Percentiles rank a stretch among this genome's conserved stretches.
These are phyloP conservation scores for Hyperoplus lanceolatus DNA, from an alignment of 2,797 vertebrate genomes.

Conservation along the genomic window DNA sequence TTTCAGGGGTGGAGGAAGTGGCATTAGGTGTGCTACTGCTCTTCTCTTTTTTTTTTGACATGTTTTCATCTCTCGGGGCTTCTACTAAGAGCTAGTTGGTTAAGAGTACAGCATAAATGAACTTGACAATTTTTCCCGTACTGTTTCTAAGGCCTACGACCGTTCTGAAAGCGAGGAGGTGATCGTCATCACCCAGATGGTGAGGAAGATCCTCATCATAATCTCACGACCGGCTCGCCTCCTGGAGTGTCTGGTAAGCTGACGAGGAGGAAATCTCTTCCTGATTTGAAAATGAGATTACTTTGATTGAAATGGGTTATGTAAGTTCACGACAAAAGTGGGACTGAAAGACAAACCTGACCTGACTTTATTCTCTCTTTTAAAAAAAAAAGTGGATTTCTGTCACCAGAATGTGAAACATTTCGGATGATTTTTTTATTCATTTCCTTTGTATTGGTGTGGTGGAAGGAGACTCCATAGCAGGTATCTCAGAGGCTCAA, in stretches of 20 bases:
- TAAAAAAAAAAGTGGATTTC: background rate
- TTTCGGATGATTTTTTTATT: background rate
- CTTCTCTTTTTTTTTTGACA: no score
- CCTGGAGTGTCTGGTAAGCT: conserved; percentile 94
- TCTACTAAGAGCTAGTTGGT: conserved; percentile 1
- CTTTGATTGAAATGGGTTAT: background rate
- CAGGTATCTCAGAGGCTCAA: background rate
- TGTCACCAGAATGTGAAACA: background rate
- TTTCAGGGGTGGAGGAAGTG: background rate
- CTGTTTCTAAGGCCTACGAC: conserved; percentile 89
- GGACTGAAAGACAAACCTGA: conserved; percentile 26
- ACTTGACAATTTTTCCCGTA: background rate
- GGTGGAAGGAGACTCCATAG: background rate
- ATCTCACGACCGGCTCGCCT: conserved; percentile 96
- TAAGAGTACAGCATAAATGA: conserved; percentile 13
- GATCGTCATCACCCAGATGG: conserved; percentile 90
- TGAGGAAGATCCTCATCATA: conserved; percentile 95
- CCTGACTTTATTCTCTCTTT: conserved; percentile 15
- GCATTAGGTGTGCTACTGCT: no score
- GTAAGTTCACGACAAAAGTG: conserved; percentile 1
- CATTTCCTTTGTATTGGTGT: background rate
- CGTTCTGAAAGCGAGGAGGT: conserved; percentile 97
- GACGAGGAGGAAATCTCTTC: conserved; percentile 32
- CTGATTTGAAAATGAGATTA: conserved; percentile 47
- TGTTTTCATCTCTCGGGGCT: background rate